Evolutionary conservation across 2,888 invertebrate genomes (phyloP), one percentile per base, ranked within the genome.

Genomic region (Lycocerus yunnanus): DNA sequence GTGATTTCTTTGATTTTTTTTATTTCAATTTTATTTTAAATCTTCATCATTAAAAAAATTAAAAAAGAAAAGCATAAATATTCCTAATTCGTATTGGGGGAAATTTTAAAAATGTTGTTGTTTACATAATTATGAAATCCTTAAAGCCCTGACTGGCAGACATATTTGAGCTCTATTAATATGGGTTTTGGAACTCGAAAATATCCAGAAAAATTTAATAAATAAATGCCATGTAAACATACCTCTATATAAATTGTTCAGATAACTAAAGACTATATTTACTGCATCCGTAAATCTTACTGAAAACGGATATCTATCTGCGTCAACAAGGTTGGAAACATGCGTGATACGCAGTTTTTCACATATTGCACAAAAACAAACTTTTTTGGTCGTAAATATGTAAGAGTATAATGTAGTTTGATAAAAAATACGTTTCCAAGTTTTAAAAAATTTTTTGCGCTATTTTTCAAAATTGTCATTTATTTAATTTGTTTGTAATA

Each of bases 331-430:
- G 61, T 63, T 63, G 61, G 61, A 63, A 63, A 63, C 61, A 63
- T 63, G 61, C 61, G 61, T 63, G 61, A 63, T 63, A 63, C 61
- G 61, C 61, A 63, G 18, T 63, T 63, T 63, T 63, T 63, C 61
- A 63, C 61, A 63, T 63, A 63, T 63, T 63, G 18, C 61, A 63
- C 61, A 63, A 63, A 63, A 63, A 63, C 61, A 63, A 63, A 63
- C 61, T 63, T 63, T 63, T 63, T 20, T 20, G 61, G 20, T 63
- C 61, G 61, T 63, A 63, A 63, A 63, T 63, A 63, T 63, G 61
- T 63, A 63, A 63, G 43, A 43, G 61, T 20, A 63, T 20, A 15
- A 63, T 18, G 61, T 18, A 20, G 61, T 63, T 14, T n/a, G 18
- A n/a, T 16, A 63, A 63, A 63, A 63, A 63, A n/a, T 60, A 10